Conservation (phyloP, 2,888 invertebrate species). For the Lasioglossum pauxillum region DNA sequence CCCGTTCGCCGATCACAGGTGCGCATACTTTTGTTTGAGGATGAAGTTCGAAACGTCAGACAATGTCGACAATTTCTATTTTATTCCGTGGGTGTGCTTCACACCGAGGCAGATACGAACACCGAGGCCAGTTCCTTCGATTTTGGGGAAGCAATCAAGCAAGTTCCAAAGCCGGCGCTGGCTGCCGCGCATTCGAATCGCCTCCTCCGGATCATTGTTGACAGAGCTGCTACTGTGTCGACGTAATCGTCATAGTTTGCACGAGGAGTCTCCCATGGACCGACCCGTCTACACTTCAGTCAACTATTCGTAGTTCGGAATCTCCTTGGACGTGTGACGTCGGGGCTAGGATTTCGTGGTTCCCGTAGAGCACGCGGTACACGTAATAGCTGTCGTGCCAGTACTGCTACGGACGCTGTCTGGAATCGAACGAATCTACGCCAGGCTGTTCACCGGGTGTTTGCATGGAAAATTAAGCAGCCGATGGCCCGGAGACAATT, state of each 20-base stretch:
- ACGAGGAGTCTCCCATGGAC: constrained; percentile 13
- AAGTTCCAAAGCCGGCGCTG: constrained; percentile 15
- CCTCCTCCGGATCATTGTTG: constrained; percentile 42
- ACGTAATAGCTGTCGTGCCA: constrained; percentile 50
- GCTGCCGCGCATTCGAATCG: constrained; percentile 25
- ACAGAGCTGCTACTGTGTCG: constrained; percentile 40
- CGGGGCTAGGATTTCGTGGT: constrained; percentile 60
- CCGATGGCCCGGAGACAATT: constrained; percentile 2
- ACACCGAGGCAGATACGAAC: background rate
- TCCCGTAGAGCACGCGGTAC: constrained; percentile 55
- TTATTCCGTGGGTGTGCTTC: background rate
- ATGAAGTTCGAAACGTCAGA: background rate
- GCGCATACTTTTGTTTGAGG: background rate
- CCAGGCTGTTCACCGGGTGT: constrained; percentile 8
- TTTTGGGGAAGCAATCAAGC: constrained; percentile 29
- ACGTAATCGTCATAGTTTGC: constrained; percentile 66
- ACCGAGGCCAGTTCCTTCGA: constrained; percentile 10
- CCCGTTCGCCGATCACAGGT: background rate
- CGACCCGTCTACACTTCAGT: constrained; percentile 48
- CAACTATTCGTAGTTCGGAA: constrained; percentile 56
- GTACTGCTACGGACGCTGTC: constrained; percentile 31
- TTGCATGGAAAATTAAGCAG: constrained; percentile 14
- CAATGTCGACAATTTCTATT: constrained; percentile 11
- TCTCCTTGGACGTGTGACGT: constrained; percentile 57
- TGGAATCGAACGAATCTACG: constrained; percentile 47